Base-by-base conservation (phyloP, 2,113 vertebrate genomes). In the Gallinago undulata region DNA sequence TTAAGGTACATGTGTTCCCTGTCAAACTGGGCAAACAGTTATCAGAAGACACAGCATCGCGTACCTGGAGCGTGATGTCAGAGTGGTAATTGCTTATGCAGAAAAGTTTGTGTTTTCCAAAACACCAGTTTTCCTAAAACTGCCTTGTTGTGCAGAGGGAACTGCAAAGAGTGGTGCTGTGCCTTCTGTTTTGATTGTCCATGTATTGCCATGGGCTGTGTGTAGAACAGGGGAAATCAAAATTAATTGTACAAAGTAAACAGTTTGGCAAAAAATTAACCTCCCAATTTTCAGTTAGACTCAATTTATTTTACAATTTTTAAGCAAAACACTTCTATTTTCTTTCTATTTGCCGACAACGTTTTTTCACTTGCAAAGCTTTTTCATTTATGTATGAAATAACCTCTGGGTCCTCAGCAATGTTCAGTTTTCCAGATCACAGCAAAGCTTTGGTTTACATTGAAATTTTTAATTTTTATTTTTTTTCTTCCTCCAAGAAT, bases 1-100 rank as follows among this genome's bases (percentile, higher is more conserved):
- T 87, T 92, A 81, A 69, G 39, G 69, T 87, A 87, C 60, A 31
- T 9, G 41, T 56, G 51, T 89, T 43, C 62, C n/a, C 76, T 90
- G 86, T 92, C 94, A 91, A 73, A 85, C 35, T 75, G 69, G 89
- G 74, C 94, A 92, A 94, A 63, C 55, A 21, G 31, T 76, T 91
- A 74, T 96, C 93, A 94, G 41, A 73, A 9, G 59, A 27, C 37
- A 69, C 63, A 55, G 22, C 24, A 0, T 11, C 63, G 51, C 17
- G 6, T 74, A 80, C 63, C 84, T 89, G 63, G 50, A 68, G 48
- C 31, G 77, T 43, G 78, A 89, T 93, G 67, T 79, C 94, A 87
- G 74, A 73, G 66, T 30, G 47, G 43, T 76, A 91, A 87, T 68
- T 94, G 84, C 68, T 82, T 19, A 53, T 31, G 89, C 35, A 80